Evolutionary conservation across 2,113 vertebrate species (phyloP), one percentile per base, ranked within the genome.

Genomic region (Propithecus coquereli): DNA sequence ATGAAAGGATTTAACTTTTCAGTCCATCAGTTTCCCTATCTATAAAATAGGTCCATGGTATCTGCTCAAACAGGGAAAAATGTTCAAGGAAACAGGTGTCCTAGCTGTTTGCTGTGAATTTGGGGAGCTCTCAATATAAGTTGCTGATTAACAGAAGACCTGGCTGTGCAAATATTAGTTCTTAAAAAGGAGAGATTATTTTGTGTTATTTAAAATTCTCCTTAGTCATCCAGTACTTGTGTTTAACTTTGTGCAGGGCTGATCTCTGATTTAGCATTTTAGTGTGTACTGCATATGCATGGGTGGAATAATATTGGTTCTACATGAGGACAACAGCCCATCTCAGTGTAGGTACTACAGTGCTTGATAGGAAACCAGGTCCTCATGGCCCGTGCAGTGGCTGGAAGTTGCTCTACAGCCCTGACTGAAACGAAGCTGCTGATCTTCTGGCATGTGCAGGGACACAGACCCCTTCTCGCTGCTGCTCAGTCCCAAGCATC

Each of bases 391-490:
- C 16, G 2, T 50, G 11, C 34, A 74, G 3, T 61, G 52, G 50
- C 59, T 30, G 10, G 8, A 84, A 71, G 6, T 34, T 81, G 4
- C 37, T 90, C 43, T 87, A 1, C 2, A 66, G 6, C 23, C 76
- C 32, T 71, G 25, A n/a, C 25, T 70, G 30, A 80, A 54, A 32
- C 34, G 34, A 88, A 37, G 27, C 52, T 59, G 16, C 27, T 54
- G 50, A 47, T 20, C 37, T 68, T 74, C 63, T 79, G 23, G 20
- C 23, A 9, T 40, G 40, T 27, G 1, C 17, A 16, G 52, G 61
- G 52, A 66, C 91, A 86, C 45, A 95, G 80, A 80, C 66, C 47
- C 13, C 94, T 96, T 63, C 6, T 57, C 7, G 97, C 95, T 79
- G 65, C 10, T 6, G 18, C n/a, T 91, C 87, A 90, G 45, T 18